phyloP scores from a whole-genome alignment of 2,888 invertebrate genomes.

The Drosophila macrospina region DNA sequence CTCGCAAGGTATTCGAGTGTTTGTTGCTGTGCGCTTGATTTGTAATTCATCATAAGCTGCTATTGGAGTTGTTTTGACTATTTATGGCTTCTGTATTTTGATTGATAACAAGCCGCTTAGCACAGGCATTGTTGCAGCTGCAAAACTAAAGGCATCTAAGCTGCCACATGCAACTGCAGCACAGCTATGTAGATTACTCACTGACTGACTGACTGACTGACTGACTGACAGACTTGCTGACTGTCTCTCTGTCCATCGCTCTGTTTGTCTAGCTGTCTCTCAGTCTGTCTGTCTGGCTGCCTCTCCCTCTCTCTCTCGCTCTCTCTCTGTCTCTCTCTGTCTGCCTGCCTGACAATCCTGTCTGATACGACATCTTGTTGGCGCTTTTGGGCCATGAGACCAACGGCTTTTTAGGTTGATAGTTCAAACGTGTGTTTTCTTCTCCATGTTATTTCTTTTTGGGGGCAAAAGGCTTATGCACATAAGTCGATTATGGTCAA shows the following conservation, averaged over 20 bases:
- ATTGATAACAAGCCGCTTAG: slow-evolving; percentile 70
- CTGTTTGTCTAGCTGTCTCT: too few relatives aligned
- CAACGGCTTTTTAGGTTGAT: slow-evolving; percentile 68
- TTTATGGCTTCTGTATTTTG: slow-evolving; percentile 28
- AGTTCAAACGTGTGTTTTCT: slow-evolving; percentile 59
- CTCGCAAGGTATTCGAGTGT: neutral
- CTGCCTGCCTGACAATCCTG: slow-evolving; percentile 25
- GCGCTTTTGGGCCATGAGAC: slow-evolving; percentile 36
- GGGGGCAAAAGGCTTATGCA: slow-evolving; percentile 65
- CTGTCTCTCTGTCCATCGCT: too few relatives aligned
- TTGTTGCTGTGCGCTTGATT: neutral
- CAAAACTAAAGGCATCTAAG: slow-evolving; percentile 33
- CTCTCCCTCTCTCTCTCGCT: too few relatives aligned
- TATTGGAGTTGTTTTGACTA: neutral
- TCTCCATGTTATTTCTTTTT: slow-evolving; percentile 27
- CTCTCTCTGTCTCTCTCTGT: neutral
- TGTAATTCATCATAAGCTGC: neutral
- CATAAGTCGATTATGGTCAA: slow-evolving; percentile 78
- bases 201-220: slow-evolving; percentile 23
- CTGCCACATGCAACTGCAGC: slow-evolving; percentile 29
- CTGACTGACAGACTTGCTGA: slow-evolving; percentile 11
- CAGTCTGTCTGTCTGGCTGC: too few relatives aligned
- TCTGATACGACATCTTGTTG: slow-evolving; percentile 45
- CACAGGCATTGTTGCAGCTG: slow-evolving; percentile 34
- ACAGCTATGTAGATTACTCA: slow-evolving; percentile 36